These are phyloP conservation scores for Drosophila melanosoma DNA, from an alignment of 2,888 invertebrate species.

Conservation along the genomic window DNA sequence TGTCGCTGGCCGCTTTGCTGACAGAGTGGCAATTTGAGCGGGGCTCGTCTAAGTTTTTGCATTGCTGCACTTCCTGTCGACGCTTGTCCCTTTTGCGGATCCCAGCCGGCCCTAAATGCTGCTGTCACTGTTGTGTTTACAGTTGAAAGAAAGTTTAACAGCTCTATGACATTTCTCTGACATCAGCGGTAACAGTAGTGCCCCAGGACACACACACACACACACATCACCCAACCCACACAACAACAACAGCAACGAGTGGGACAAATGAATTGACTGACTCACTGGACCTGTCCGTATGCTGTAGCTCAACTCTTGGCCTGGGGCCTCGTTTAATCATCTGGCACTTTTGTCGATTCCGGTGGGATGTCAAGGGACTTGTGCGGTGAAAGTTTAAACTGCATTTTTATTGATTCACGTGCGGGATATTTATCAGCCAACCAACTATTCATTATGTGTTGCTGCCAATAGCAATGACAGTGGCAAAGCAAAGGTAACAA, in stretches of 20 bases:
- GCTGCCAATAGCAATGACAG: constrained; percentile 6
- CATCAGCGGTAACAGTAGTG: constrained; percentile 52
- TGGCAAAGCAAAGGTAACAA: constrained; percentile 10
- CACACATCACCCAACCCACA: constrained; percentile 29
- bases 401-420: constrained; percentile 41
- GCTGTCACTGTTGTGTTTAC: constrained; percentile 69
- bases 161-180: constrained; percentile 54
- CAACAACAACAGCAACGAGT: constrained; percentile 27
- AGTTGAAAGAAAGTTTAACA: constrained; percentile 59
- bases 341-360: constrained; percentile 27
- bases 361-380: constrained; percentile 2
- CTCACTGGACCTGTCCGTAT: constrained; percentile 19
- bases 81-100: constrained; percentile 6
- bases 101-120: constrained; percentile 34
- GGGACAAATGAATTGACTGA: constrained; percentile 61
- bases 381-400: constrained; percentile 11
- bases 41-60: constrained; percentile 43
- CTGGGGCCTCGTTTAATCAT: constrained; percentile 40
- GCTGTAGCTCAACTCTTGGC: constrained; percentile 30
- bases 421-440: constrained; percentile 37
- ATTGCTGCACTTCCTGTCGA: constrained; percentile 65
- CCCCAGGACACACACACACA: constrained; percentile 10
- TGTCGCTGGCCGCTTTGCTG: constrained; percentile 34
- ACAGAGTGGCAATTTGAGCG: constrained; percentile 47
- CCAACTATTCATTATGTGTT: constrained; percentile 14